Conservation (phyloP, 2,113 vertebrate species). For the Myodes glareolus region DNA sequence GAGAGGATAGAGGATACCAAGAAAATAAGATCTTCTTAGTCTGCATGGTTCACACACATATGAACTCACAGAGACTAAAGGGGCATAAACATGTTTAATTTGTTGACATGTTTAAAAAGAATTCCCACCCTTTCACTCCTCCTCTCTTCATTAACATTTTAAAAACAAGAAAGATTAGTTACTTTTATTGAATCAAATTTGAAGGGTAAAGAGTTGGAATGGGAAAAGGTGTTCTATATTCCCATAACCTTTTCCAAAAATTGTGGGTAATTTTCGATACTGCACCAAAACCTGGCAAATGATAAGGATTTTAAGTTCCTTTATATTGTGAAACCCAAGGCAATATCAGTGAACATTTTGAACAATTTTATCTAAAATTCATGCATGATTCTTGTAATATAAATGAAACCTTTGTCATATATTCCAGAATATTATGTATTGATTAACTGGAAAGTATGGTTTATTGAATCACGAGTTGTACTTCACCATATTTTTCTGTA, state of each 20-base stretch:
- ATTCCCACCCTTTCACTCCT: background rate
- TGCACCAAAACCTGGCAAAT: background rate
- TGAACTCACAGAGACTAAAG: background rate
- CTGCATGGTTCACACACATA: background rate
- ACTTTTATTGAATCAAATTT: slow-evolving; percentile 10
- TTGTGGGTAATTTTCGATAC: background rate
- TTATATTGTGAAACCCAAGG: background rate
- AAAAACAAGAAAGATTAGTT: background rate
- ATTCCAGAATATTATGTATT: background rate
- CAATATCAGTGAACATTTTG: background rate
- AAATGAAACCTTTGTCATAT: background rate
- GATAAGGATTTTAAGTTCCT: background rate
- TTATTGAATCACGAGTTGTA: background rate
- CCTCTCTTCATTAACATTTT: background rate
- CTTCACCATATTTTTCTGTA: background rate
- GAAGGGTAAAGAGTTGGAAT: background rate
- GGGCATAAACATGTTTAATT: background rate
- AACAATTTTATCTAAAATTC: background rate
- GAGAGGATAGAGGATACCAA: background rate
- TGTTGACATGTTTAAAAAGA: background rate
- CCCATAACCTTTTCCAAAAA: background rate
- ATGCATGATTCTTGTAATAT: background rate
- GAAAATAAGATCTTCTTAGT: background rate
- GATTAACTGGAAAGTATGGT: background rate
- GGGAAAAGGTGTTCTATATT: background rate